These are phyloP conservation scores for Noctua janthina DNA, from an alignment of 2,888 invertebrate species.

Conservation along the genomic window DNA sequence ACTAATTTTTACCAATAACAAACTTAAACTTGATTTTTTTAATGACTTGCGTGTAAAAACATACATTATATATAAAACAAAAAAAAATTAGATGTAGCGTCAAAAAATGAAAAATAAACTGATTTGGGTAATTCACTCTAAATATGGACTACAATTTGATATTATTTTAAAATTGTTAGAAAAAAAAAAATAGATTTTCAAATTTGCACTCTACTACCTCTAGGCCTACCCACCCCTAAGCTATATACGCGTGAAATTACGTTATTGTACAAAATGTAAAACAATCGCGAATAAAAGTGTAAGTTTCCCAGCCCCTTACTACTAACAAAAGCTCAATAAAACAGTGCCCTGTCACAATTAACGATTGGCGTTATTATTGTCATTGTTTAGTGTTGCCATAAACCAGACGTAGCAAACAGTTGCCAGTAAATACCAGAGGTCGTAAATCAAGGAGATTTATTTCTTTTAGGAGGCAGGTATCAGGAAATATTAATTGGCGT, in stretches of 20 bases:
- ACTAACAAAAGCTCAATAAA: constrained; percentile 35
- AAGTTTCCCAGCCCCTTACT: constrained; percentile 2
- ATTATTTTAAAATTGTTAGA: background rate
- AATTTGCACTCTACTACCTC: background rate
- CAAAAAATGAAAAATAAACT: too few relatives aligned
- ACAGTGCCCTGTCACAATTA: constrained; percentile 45
- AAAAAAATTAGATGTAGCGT: too few relatives aligned
- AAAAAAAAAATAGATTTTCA: background rate
- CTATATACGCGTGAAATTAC: background rate
- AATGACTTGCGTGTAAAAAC: too few relatives aligned
- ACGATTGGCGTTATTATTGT: constrained; percentile 65
- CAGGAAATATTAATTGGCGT: constrained; percentile 44
- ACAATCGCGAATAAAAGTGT: background rate
- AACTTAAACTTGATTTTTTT: too few relatives aligned
- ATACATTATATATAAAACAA: too few relatives aligned
- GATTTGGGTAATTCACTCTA: too few relatives aligned
- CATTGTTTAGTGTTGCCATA: constrained; percentile 73
- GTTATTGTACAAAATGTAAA: background rate
- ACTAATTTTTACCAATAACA: too few relatives aligned
- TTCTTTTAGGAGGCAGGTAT: constrained; percentile 55
- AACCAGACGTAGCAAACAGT: constrained; percentile 69
- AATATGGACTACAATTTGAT: background rate
- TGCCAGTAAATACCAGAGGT: constrained; percentile 61
- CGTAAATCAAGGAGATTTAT: constrained; percentile 67
- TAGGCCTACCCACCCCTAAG: background rate